Percentiles rank a stretch among this genome's conserved stretches.
Conservation (phyloP, 2,113 vertebrate genomes). For the Fulica atra region DNA sequence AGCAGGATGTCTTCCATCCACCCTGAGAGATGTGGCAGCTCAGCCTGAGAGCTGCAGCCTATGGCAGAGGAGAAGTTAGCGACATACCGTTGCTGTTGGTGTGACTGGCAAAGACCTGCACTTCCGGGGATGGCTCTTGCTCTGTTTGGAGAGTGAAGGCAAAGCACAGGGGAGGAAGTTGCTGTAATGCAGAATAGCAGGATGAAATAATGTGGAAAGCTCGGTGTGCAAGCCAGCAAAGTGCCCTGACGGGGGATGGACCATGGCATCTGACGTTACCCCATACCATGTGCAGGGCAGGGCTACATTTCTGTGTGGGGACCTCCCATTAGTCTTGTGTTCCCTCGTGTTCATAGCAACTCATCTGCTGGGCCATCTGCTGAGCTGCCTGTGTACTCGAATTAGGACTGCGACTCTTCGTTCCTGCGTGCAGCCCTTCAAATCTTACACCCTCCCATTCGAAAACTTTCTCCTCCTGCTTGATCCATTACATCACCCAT, state of each 20-base stretch:
- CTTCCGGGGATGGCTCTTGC: neutral
- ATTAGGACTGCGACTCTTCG: neutral
- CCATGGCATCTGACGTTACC: neutral
- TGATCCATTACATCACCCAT: conserved; percentile 5
- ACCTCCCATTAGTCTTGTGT: neutral
- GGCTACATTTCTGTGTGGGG: neutral
- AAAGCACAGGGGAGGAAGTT: neutral
- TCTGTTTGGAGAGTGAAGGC: neutral
- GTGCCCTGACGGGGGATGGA: neutral
- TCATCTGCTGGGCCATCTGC: conserved; percentile 59
- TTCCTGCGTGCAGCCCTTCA: neutral
- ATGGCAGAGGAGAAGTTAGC: neutral
- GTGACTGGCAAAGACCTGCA: neutral
- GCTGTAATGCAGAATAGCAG: neutral
- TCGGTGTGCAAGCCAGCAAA: neutral
- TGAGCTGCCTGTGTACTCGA: neutral
- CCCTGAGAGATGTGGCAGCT: accelerated
- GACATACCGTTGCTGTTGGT: accelerated
- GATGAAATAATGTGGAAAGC: neutral
- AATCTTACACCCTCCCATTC: conserved; percentile 10
- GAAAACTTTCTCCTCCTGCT: conserved; percentile 4
- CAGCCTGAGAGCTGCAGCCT: neutral
- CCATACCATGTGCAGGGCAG: neutral
- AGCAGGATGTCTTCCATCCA: neutral
- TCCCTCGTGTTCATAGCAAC: conserved; percentile 42